Percentiles rank a stretch among this genome's conserved stretches.
Evolutionary conservation across 2,113 vertebrate species (phyloP).

Genomic region (Brachirus orientalis): DNA sequence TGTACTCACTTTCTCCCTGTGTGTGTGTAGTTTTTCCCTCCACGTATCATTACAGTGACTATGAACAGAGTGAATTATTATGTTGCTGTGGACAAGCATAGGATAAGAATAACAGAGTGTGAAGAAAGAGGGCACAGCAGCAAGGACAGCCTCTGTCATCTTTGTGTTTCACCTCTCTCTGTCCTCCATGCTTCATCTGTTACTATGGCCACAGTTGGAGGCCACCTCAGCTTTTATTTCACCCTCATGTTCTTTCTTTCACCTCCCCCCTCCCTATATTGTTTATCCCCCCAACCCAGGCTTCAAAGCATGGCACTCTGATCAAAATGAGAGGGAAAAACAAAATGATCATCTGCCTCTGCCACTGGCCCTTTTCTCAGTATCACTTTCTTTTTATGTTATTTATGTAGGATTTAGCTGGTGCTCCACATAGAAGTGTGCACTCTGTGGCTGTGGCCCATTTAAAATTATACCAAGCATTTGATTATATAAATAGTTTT

Average conservation of each 20-base stretch:
- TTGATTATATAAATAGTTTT: slow-evolving; percentile 21
- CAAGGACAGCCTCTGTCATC: slow-evolving; percentile 42
- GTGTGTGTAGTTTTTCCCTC: neutral
- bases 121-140: slow-evolving; percentile 21
- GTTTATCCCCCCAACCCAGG: slow-evolving; percentile 9
- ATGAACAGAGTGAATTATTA: slow-evolving; percentile 56
- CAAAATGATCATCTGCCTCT: slow-evolving; percentile 39
- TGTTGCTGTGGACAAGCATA: slow-evolving; percentile 44
- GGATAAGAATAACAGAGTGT: slow-evolving; percentile 53
- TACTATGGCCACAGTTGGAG: slow-evolving; percentile 43
- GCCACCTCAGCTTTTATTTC: slow-evolving; percentile 11
- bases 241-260: neutral
- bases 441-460: slow-evolving; percentile 5
- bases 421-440: slow-evolving; percentile 7
- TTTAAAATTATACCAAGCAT: slow-evolving; percentile 17
- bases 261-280: slow-evolving; percentile 16
- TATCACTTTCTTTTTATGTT: slow-evolving; percentile 20
- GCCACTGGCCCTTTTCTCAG: slow-evolving; percentile 21
- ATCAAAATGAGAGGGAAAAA: slow-evolving; percentile 12
- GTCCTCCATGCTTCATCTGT: slow-evolving; percentile 37
- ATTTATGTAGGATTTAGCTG: slow-evolving; percentile 27
- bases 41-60: slow-evolving; percentile 33
- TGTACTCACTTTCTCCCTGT: slow-evolving; percentile 5
- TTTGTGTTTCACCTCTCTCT: slow-evolving; percentile 28
- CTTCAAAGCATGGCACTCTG: slow-evolving; percentile 39